Base-by-base conservation (phyloP, 2,113 vertebrate genomes). In the Elachura formosa region DNA sequence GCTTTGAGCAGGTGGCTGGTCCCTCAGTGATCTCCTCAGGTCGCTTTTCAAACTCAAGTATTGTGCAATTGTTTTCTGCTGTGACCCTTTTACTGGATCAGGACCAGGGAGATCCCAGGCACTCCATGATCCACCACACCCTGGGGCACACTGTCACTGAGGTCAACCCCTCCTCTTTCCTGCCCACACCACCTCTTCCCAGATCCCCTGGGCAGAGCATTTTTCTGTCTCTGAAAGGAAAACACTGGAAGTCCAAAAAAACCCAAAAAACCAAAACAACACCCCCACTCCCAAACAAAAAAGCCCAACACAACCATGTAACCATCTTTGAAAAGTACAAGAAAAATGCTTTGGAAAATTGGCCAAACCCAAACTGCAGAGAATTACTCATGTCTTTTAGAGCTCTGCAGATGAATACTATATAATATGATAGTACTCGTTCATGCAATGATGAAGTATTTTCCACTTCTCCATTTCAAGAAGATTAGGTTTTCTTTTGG, bases 401-500 rank as follows among this genome's bases (percentile, higher is more conserved):
- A 54, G 48, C 58, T 48, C n/a, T 52, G 36, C 45, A 80, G 33
- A 84, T 46, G 21, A 58, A 28, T n/a, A 21, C 26, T 24, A 22
- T 8, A 16, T 8, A 52, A 64, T 26, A 49, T 3, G 11, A 87
- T 34, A 62, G 18, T 2, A 73, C 16, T 56, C 2, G 3, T 64
- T 82, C 31, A 36, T 46, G 33, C 24, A 84, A 54, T 0, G 0
- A 79, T 61, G 56, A 71, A 76, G 13, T 64, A 61, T 74, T 87
- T 87, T 87, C 58, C 73, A 78, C 46, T 64, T 72, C 73, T 71
- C 77, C 73, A 38, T 77, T 90, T 78, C 78, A 89, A 71, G 68
- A 86, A 49, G 34, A 93, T 84, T 64, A 84, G 56, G 29, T 84
- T 94, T 93, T 54, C 77, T 79, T 87, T 40, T 79, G 46, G 23